A percentile compares a stretch with the other conserved stretches of the same genome.
Evolutionary conservation across 1,140 invertebrate genomes (phyloP).

Genomic region (Drosophila seguyi): DNA sequence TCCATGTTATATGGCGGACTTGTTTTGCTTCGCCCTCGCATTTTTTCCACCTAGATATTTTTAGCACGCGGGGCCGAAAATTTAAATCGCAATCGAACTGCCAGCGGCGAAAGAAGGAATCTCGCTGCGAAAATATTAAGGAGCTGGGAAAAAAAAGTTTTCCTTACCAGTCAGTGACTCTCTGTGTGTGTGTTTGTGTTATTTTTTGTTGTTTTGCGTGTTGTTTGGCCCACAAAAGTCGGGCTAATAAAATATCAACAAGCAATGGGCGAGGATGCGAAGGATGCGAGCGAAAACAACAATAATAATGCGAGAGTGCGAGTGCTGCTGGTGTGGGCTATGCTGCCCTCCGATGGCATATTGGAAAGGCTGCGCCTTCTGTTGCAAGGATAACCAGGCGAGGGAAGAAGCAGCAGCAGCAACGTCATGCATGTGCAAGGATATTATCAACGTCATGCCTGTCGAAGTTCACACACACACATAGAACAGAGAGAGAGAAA

Average conservation of each 20-base stretch:
- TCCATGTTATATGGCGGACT: conserved; percentile 49
- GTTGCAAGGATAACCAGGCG: conserved; percentile 67
- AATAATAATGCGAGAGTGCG: conserved; percentile 50
- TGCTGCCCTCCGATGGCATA: conserved; percentile 43
- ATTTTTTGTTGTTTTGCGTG: conserved; percentile 42
- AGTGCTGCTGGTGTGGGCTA: conserved; percentile 34
- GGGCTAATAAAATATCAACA: conserved; percentile 81
- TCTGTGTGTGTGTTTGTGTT: conserved; percentile 16
- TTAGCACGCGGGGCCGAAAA: conserved; percentile 67
- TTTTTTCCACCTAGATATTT: conserved; percentile 59
- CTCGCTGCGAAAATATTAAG: conserved; percentile 28
- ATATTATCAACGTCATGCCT: conserved; percentile 84
- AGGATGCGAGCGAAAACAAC: conserved; percentile 39
- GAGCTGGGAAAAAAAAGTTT: conserved; percentile 53
- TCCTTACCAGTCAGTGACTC: conserved; percentile 12
- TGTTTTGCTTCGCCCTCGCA: conserved; percentile 44
- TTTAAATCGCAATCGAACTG: conserved; percentile 69
- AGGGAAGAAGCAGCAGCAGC: conserved; percentile 37
- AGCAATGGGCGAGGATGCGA: conserved; percentile 48
- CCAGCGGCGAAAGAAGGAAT: conserved; percentile 9
- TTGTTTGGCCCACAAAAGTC: conserved; percentile 48
- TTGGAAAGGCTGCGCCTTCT: conserved; percentile 60
- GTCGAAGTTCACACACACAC: conserved; percentile 58
- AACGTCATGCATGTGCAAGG: conserved; percentile 82
- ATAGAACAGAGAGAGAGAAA: conserved; percentile 5